Conservation (phyloP, 2,113 vertebrate genomes). For the Pollachius pollachius region DNA sequence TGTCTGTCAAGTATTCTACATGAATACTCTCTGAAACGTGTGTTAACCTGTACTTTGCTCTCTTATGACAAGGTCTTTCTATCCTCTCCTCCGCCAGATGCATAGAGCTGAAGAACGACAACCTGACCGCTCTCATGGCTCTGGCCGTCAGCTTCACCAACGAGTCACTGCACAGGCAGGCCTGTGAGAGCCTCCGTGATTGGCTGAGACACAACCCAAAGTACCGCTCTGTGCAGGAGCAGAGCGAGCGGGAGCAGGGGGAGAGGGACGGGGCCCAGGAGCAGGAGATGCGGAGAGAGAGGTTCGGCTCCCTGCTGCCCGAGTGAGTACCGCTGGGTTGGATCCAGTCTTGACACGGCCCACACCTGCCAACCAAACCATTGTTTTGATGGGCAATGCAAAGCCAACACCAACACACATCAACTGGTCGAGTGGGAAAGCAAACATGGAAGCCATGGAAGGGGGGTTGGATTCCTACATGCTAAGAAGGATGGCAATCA, state of each 20-base stretch:
- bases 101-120: constrained; percentile 92
- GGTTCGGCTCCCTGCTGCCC: constrained; percentile 86
- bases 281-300: constrained; percentile 73
- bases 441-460: too few relatives aligned
- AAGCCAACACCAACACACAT: too few relatives aligned
- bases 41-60: neutral
- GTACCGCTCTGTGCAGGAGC: constrained; percentile 80
- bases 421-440: too few relatives aligned
- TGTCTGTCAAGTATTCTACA: too few relatives aligned
- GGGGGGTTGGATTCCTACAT: too few relatives aligned
- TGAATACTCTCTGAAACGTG: too few relatives aligned
- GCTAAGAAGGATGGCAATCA: too few relatives aligned
- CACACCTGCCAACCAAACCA: too few relatives aligned
- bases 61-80: neutral
- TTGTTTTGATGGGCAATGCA: too few relatives aligned
- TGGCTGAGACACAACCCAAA: constrained; percentile 89
- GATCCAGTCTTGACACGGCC: too few relatives aligned
- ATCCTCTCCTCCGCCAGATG: constrained; percentile 74
- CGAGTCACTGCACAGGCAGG: constrained; percentile 94
- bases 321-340: constrained; percentile 80
- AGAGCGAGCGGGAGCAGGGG: constrained; percentile 57
- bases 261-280: constrained; percentile 43
- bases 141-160: constrained; percentile 97
- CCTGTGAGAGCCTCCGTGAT: constrained; percentile 90
- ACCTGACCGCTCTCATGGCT: constrained; percentile 92